phyloP scores from a whole-genome alignment of 2,888 invertebrate genomes.

The Mallateleia sp. region DNA sequence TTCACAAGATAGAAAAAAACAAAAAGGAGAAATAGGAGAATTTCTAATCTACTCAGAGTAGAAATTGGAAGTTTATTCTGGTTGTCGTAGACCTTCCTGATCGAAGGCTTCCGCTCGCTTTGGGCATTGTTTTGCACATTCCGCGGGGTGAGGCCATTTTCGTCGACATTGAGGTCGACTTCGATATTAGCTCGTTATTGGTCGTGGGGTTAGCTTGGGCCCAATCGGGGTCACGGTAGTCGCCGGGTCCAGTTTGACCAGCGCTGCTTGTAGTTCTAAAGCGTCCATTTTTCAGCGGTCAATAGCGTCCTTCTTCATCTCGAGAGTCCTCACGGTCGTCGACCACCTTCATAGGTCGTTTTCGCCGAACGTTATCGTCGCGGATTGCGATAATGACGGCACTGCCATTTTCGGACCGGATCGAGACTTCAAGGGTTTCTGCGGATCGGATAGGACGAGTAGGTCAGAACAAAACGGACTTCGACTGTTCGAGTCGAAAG shows the following conservation, averaged over 20 bases:
- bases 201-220: slow-evolving; percentile 84
- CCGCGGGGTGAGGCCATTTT: slow-evolving; percentile 82
- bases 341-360: slow-evolving; percentile 69
- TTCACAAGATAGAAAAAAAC: too few relatives aligned
- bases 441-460: slow-evolving; percentile 32
- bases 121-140: slow-evolving; percentile 74
- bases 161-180: slow-evolving; percentile 79
- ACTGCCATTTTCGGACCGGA: slow-evolving; percentile 68
- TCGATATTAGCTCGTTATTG: slow-evolving; percentile 80
- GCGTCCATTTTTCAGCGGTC: slow-evolving; percentile 85
- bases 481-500: slow-evolving; percentile 31
- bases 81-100: slow-evolving; percentile 66
- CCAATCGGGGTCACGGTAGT: slow-evolving; percentile 88
- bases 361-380: slow-evolving; percentile 66
- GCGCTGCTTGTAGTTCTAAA: too few relatives aligned
- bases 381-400: slow-evolving; percentile 65
- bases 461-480: slow-evolving; percentile 48
- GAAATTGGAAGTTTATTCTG: too few relatives aligned
- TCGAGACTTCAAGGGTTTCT: slow-evolving; percentile 69
- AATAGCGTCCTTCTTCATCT: slow-evolving; percentile 33
- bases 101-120: slow-evolving; percentile 64
- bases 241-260: too few relatives aligned
- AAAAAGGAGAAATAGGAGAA: too few relatives aligned
- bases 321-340: slow-evolving; percentile 59
- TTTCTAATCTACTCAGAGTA: too few relatives aligned